Percentiles rank a stretch among this genome's conserved stretches.
Conservation (phyloP, 2,113 vertebrate species). For the Apodemus speciosus region DNA sequence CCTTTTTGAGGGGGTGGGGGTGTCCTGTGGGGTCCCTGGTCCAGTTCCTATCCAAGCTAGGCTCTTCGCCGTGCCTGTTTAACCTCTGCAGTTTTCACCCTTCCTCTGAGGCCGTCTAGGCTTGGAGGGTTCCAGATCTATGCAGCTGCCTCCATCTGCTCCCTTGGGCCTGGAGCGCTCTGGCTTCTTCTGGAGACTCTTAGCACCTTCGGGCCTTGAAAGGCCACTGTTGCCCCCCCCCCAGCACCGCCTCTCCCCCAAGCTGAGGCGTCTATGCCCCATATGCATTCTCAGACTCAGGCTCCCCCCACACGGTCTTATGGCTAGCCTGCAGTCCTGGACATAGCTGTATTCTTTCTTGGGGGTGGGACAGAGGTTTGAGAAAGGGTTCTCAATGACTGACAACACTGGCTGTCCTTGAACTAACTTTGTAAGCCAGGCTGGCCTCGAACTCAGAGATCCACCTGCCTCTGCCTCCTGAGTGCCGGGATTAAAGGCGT, state of each 20-base stretch:
- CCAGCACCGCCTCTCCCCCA: too few species aligned
- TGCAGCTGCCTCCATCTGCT: neutral
- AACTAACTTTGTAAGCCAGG: neutral
- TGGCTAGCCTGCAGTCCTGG: neutral
- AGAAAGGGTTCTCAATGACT: neutral
- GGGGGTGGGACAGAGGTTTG: neutral
- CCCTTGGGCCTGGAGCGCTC: neutral
- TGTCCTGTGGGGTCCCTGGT: neutral
- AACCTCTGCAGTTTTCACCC: neutral
- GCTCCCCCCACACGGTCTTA: neutral
- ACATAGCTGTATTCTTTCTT: neutral
- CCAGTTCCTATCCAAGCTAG: neutral
- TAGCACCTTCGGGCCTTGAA: neutral
- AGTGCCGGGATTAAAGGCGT: neutral
- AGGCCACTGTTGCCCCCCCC: neutral
- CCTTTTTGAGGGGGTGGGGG: fast-evolving
- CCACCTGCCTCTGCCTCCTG: neutral
- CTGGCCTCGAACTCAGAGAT: neutral
- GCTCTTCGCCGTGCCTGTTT: neutral
- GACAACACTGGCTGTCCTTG: neutral
- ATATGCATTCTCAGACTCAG: neutral
- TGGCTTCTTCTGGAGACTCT: neutral
- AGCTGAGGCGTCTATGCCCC: fast-evolving
- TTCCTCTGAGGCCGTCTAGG: neutral
- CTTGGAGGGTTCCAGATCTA: fast-evolving